These are phyloP conservation scores for Gorsachius magnificus DNA, from an alignment of 2,797 vertebrate genomes.

Conservation along the genomic window DNA sequence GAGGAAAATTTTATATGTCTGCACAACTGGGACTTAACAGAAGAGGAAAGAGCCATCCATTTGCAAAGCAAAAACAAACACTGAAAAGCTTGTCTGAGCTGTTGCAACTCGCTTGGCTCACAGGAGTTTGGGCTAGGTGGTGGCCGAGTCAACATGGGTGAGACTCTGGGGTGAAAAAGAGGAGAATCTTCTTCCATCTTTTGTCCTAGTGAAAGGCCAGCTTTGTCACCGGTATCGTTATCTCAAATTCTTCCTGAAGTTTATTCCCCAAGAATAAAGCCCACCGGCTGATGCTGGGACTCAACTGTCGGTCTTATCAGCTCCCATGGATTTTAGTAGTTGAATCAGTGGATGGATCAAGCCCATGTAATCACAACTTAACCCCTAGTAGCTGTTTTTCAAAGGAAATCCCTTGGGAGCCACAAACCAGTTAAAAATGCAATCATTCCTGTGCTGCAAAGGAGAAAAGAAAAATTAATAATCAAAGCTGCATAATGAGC, in stretches of 20 bases:
- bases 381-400: neutral
- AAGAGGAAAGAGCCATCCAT: neutral
- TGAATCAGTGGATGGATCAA: neutral
- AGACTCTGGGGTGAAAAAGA: neutral
- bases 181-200: neutral
- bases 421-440: constrained; percentile 47
- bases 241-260: neutral
- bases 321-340: neutral
- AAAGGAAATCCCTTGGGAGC: neutral
- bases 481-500: constrained; percentile 63
- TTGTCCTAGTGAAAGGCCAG: neutral
- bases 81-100: neutral
- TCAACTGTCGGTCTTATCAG: neutral
- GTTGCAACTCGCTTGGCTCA: neutral
- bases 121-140: neutral
- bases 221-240: neutral
- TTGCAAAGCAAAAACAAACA: neutral
- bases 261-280: neutral
- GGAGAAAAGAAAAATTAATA: constrained; percentile 59
- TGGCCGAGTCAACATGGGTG: neutral
- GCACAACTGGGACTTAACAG: neutral
- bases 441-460: constrained; percentile 17
- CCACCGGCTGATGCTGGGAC: neutral
- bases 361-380: neutral
- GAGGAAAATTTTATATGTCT: rapidly evolving